Evolutionary conservation across 2,888 invertebrate species (phyloP), one percentile per base, ranked within the genome.

Genomic region (Muschampia plurimacula): DNA sequence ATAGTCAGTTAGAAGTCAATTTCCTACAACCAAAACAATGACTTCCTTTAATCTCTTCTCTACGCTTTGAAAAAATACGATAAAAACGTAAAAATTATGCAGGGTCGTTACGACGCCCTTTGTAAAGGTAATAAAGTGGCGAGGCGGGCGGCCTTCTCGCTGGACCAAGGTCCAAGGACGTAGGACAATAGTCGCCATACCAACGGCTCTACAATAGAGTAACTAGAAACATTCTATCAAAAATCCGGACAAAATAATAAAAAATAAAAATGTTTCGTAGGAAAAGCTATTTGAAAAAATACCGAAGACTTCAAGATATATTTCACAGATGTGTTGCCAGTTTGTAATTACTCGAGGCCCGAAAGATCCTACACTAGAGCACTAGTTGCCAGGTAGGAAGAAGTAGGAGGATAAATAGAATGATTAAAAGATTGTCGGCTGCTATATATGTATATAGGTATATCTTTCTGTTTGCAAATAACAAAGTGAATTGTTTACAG

Each of bases 121-220:
- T 79, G 76, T 79, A 78, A 76, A 76, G 60, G 74, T 72, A 77
- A 78, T 74, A 79, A 74, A 84, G 83, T 81, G 79, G 81, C 74
- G 84, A 82, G 80, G 83, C 82, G 82, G 84, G 77, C 82, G 89
- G 82, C 90, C 90, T 90, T 88, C 87, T 78, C 82, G 13, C 78
- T 77, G 80, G 74, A 75, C 84, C 89, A 89, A 91, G 90, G 92
- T 87, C 91, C 78, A 72, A 74, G 86, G 84, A 89, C 91, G 91
- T 90, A 86, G 85, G 85, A 90, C 91, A 91, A 92, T 87, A 85
- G 32, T n/a, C 41, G 63, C 82, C 78, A 79, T 80, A 74, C 77
- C 73, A 84, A 89, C 87, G 84, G 87, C 86, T 76, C 73, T 74
- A 57, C 67, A 39, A 60, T n/a, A 67, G 55, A 46, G 65, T 67